Base-by-base conservation (phyloP, 2,113 vertebrate genomes). In the Epinephelus fuscoguttatus region DNA sequence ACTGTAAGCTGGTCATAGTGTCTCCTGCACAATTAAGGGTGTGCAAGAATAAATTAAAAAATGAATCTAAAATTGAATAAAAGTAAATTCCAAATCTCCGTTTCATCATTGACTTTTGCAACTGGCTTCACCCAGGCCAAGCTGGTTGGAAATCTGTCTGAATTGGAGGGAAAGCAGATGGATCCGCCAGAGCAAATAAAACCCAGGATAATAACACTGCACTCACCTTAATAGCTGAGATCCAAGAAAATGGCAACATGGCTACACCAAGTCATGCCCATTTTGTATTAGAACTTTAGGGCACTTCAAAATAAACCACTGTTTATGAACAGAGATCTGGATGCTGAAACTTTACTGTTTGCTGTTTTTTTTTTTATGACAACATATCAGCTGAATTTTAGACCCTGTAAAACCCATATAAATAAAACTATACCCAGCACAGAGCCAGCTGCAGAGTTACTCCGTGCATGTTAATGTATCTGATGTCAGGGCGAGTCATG, bases 401-500 rank as follows among this genome's bases (percentile, higher is more conserved):
- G 6, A 8, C 21, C 62, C 18, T 14, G 1, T 19, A 56, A 57
- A 9, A 25, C 10, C 1, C 2, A 23, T 33, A 25, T 15, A 9
- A 75, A 60, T 37, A 49, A 53, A 21, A 49, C 37, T 25, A 18
- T 11, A 27, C 59, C 9, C 50, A 55, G 42, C 53, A 8, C 1
- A 67, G 1, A 53, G 50, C 27, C 82, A 9, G 52, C 30, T 55
- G 56, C 23, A 40, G 53, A 18, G 3, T 1, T 21, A 47, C 27
- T 73, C 27, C 11, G 2, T 69, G 78, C 21, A 47, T 64, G 13
- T 68, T 79, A 67, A 81, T 74, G 4, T 2, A 4, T 37, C 42
- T 1, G 1, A 47, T 75, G 61, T 81, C 61, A 79, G 6, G 33
- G 40, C n/a, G 49, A 71, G 47, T 75, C 61, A 56, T 77, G 79